Evolutionary conservation across 2,888 invertebrate genomes (phyloP).

Genomic region (Thecocarcelia acutangulata): DNA sequence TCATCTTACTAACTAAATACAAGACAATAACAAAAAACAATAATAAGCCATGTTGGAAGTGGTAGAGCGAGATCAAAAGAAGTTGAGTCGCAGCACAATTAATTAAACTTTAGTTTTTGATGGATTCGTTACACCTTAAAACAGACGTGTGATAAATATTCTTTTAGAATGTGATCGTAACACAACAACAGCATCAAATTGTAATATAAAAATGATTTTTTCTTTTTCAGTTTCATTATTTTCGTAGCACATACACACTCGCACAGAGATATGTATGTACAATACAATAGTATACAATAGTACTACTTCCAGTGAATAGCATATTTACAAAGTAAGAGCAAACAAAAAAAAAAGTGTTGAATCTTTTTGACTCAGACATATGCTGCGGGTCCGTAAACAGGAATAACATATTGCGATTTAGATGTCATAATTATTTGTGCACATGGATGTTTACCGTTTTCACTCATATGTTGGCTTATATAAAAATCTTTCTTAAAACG

Average conservation of each 20-base stretch:
- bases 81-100: conserved; percentile 70
- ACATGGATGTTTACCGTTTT: conserved; percentile 10
- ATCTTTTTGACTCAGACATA: conserved; percentile 35
- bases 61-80: conserved; percentile 54
- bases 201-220: not conserved
- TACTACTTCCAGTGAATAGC: too few species aligned
- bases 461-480: conserved; percentile 51
- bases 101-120: conserved; percentile 72
- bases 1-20: conserved; percentile 31
- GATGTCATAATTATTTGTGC: not conserved
- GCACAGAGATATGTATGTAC: too few species aligned
- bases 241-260: too few species aligned
- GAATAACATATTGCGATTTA: conserved; percentile 14
- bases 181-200: conserved; percentile 8
- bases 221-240: too few species aligned
- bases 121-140: conserved; percentile 72
- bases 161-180: conserved; percentile 9
- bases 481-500: not conserved
- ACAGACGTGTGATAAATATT: conserved; percentile 68
- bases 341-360: conserved; percentile 1
- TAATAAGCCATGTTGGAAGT: not conserved
- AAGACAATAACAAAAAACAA: conserved; percentile 29
- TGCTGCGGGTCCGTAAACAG: conserved; percentile 29
- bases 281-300: too few species aligned
- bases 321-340: too few species aligned